Evolutionary conservation across 2,797 vertebrate genomes (phyloP), one percentile per base, ranked within the genome.

Genomic region (Garrulus glandarius): DNA sequence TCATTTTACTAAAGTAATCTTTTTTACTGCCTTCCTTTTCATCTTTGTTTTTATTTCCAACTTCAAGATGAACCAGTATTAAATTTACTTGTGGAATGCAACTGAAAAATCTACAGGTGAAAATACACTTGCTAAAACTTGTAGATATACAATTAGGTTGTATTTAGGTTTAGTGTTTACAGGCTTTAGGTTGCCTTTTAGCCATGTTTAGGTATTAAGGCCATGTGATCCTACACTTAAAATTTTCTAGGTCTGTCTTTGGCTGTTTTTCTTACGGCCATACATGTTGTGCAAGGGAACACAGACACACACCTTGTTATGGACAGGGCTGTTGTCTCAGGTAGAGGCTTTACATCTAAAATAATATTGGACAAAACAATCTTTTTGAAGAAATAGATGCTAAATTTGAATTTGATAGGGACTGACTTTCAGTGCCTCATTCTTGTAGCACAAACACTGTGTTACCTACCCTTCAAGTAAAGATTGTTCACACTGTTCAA

Each of bases 141-240:
- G n/a, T 32, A 49, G 24, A 27, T 0, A 0, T 63, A 16, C 5
- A 2, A 71, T 63, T 46, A 22, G 36, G 5, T 41, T 84, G 11
- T 49, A 15, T 91, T 77, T 81, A 77, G 15, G 7, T 61, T 56
- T 60, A 61, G 4, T 61, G 10, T 52, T 93, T 27, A 27, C 11
- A 4, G 37, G 15, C 43, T 79, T 78, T 36, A 71, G 16, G 34
- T 71, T 94, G n/a, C 20, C 30, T 72, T 67, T 59, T 76, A 44
- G 37, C 15, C 53, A 11, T 78, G 4, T 56, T 72, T 46, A n/a
- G 43, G 9, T 80, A 46, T 60, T 50, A 75, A 26, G 18, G 37
- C 24, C n/a, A 11, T 11, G 14, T 55, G 46, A 72, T 17, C 9
- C 8, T 84, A 7, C 20, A 71, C 37, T 63, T 80, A 44, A 0